phyloP scores from a whole-genome alignment of 1,140 invertebrate genomes.

The Orius insidiosus region DNA sequence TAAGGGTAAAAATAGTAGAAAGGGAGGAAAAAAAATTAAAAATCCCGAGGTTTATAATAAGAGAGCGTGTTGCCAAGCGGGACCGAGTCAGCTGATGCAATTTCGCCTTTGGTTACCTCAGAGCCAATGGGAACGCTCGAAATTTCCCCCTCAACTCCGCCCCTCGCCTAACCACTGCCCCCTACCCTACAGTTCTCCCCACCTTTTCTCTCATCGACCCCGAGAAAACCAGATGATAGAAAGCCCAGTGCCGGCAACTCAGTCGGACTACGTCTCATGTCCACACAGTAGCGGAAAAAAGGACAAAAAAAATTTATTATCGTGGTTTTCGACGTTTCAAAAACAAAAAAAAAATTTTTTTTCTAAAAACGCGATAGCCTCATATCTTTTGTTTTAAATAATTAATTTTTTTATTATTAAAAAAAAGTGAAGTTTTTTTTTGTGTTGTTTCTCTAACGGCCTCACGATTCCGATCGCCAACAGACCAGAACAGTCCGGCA shows the following conservation, averaged over 20 bases:
- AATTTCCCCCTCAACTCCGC: conserved; percentile 5
- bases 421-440: background rate
- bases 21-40: no score
- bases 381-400: background rate
- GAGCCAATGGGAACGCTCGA: conserved; percentile 11
- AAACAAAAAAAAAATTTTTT: background rate
- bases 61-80: conserved; percentile 22
- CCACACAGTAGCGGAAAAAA: background rate
- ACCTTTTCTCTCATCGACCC: conserved; percentile 6
- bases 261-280: background rate
- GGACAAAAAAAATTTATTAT: background rate
- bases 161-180: conserved; percentile 8
- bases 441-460: conserved; percentile 14
- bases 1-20: no score
- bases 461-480: conserved; percentile 25
- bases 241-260: conserved; percentile 21
- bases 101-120: conserved; percentile 10
- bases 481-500: conserved; percentile 12
- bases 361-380: background rate
- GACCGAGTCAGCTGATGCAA: conserved; percentile 25
- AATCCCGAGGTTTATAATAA: no score
- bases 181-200: conserved; percentile 1
- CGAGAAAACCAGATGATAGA: conserved; percentile 21
- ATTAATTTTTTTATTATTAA: background rate
- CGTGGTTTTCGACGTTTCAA: background rate